Percentiles rank a stretch among this genome's conserved stretches.
phyloP scores from a whole-genome alignment of 1,140 invertebrate species.

The Pararge aegeria region DNA sequence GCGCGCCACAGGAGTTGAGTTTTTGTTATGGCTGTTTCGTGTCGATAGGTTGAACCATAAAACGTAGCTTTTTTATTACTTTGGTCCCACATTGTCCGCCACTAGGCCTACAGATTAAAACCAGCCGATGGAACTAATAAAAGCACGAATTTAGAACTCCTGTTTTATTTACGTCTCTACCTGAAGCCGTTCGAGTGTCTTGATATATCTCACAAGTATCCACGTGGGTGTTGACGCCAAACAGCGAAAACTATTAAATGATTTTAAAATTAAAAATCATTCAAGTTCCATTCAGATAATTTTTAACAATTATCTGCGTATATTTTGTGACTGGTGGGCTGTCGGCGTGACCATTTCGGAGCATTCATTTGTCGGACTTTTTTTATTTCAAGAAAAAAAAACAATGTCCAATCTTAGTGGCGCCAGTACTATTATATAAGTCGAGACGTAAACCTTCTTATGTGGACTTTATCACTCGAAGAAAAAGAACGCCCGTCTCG shows the following conservation, averaged over 20 bases:
- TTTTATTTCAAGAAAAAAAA: constrained; percentile 23
- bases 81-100: constrained; percentile 44
- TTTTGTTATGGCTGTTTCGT: constrained; percentile 48
- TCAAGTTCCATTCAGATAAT: constrained; percentile 7
- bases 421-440: constrained; percentile 32
- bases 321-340: background rate
- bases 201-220: constrained; percentile 6
- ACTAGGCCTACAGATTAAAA: constrained; percentile 51
- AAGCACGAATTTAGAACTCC: constrained; percentile 38
- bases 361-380: constrained; percentile 1
- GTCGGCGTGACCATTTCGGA: constrained; percentile 1
- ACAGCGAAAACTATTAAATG: background rate
- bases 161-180: constrained; percentile 31
- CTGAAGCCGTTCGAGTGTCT: constrained; percentile 7
- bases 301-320: constrained; percentile 11
- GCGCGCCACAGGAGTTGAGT: constrained; percentile 51
- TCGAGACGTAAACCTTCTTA: constrained; percentile 24
- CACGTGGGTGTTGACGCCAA: background rate
- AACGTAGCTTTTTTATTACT: constrained; percentile 52
- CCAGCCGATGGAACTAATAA: constrained; percentile 38
- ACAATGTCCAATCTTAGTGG: constrained; percentile 31
- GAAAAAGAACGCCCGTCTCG: constrained; percentile 16
- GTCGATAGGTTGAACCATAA: constrained; percentile 60
- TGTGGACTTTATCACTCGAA: constrained; percentile 25
- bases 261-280: constrained; percentile 11